Conservation (phyloP, 1,140 invertebrate species). For the Procambarus virginalis region DNA sequence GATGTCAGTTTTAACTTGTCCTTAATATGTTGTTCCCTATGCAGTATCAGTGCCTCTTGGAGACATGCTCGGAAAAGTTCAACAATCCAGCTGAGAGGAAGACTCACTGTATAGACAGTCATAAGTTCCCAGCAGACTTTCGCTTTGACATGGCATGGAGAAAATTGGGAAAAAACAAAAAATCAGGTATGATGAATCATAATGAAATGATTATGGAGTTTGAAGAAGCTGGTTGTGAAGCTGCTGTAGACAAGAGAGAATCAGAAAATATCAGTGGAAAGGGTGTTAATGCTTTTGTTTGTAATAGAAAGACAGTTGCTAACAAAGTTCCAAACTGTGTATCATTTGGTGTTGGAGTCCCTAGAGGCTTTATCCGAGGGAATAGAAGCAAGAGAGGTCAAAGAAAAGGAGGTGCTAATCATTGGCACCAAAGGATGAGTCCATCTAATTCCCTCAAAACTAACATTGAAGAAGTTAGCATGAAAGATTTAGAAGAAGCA, state of each 20-base stretch:
- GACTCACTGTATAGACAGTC: conserved; percentile 26
- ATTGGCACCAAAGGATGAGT: conserved; percentile 17
- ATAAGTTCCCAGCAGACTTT: conserved; percentile 41
- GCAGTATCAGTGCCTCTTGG: conserved; percentile 55
- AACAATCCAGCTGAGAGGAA: conserved; percentile 29
- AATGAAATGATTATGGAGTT: conserved; percentile 24
- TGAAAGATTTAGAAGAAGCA: conserved; percentile 37
- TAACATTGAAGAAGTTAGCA: conserved; percentile 38
- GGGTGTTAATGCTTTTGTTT: not conserved
- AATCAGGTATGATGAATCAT: not conserved
- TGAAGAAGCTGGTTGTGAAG: not conserved
- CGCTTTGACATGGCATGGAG: conserved; percentile 44
- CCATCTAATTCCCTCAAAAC: not conserved
- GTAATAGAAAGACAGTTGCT: not conserved
- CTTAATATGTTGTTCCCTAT: not conserved
- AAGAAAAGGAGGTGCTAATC: not conserved
- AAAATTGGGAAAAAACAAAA: conserved; percentile 18
- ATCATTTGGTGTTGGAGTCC: conserved; percentile 32
- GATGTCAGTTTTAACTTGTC: not conserved
- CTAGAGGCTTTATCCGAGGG: conserved; percentile 27
- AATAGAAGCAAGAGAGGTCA: conserved; percentile 7
- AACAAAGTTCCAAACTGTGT: conserved; percentile 25
- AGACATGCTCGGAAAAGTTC: conserved; percentile 43
- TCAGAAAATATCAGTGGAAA: not conserved
- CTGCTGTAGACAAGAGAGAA: not conserved